phyloP scores from a whole-genome alignment of 2,113 vertebrate species.

The Gallinago media region DNA sequence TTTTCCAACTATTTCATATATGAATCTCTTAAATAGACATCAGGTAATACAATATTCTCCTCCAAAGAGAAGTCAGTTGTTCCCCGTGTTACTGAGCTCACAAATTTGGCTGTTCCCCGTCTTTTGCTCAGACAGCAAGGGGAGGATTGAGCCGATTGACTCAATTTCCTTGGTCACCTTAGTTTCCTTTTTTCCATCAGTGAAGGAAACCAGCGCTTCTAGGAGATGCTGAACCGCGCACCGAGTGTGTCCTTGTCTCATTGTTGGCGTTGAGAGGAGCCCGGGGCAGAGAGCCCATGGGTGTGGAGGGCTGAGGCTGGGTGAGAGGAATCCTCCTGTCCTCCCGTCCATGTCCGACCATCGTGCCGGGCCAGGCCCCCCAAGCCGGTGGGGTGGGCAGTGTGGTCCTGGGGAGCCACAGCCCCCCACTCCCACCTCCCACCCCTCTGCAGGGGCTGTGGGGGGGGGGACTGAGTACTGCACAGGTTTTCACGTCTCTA shows the following conservation, averaged over 20 bases:
- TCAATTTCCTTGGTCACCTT: neutral
- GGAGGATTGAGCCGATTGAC: neutral
- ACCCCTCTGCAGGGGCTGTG: neutral
- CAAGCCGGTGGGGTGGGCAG: neutral
- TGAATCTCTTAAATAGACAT: neutral
- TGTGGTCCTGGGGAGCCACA: rapidly evolving
- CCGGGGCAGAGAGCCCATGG: neutral
- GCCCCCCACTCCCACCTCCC: rapidly evolving
- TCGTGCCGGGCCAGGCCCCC: neutral
- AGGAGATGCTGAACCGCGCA: neutral
- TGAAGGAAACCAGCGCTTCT: neutral
- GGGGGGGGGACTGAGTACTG: rapidly evolving
- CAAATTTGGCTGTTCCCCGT: neutral
- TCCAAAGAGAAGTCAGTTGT: neutral
- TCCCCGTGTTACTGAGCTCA: neutral
- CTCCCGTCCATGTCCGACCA: neutral
- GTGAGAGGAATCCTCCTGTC: neutral
- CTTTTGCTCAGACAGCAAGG: neutral
- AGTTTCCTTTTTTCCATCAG: neutral
- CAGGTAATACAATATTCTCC: neutral
- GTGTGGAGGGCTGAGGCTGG: neutral
- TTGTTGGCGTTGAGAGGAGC: neutral
- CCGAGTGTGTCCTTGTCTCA: neutral
- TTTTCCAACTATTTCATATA: neutral
- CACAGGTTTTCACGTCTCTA: neutral